These are phyloP conservation scores for Enteromius radiatus DNA, from an alignment of 2,797 vertebrate genomes.

Conservation along the genomic window DNA sequence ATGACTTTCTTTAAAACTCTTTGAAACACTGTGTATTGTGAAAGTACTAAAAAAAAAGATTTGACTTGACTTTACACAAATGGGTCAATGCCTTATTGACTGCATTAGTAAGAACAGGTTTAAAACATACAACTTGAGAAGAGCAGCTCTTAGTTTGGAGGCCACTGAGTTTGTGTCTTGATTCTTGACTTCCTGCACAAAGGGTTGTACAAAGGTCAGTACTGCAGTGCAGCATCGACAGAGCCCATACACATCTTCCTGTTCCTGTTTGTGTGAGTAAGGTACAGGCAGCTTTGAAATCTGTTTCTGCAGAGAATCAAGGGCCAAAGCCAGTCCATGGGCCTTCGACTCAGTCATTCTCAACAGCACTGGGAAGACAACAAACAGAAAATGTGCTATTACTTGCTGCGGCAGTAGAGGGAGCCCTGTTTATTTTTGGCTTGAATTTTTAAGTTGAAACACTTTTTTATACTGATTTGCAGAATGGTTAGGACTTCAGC, in stretches of 20 bases:
- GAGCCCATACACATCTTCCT: slow-evolving; percentile 82
- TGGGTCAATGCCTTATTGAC: not conserved
- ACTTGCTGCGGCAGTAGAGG: slow-evolving; percentile 63
- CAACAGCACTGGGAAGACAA: slow-evolving; percentile 77
- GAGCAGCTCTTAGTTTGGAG: slow-evolving; percentile 80
- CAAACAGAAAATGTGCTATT: slow-evolving; percentile 36
- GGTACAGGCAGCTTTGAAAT: slow-evolving; percentile 87
- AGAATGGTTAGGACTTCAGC: no score
- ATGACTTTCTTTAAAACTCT: not conserved
- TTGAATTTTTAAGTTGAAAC: slow-evolving; percentile 15
- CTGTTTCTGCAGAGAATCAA: slow-evolving; percentile 86
- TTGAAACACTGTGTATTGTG: not conserved
- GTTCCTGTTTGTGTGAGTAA: slow-evolving; percentile 83
- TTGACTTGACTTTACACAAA: not conserved
- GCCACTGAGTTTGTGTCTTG: slow-evolving; percentile 56
- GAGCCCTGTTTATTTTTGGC: slow-evolving; percentile 49
- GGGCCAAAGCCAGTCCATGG: slow-evolving; percentile 77
- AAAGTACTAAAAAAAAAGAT: not conserved
- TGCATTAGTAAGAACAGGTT: not conserved
- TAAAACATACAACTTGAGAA: slow-evolving; percentile 88
- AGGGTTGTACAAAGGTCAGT: slow-evolving; percentile 81
- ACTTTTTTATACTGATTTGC: not conserved
- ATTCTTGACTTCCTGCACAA: slow-evolving; percentile 80
- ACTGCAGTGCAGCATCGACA: slow-evolving; percentile 84
- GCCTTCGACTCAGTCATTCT: slow-evolving; percentile 80